Percentiles rank a stretch among this genome's conserved stretches.
Evolutionary conservation across 35 echinoderm and acorn worm genomes (phyloP).

Genomic region (Apostichopus japonicus): DNA sequence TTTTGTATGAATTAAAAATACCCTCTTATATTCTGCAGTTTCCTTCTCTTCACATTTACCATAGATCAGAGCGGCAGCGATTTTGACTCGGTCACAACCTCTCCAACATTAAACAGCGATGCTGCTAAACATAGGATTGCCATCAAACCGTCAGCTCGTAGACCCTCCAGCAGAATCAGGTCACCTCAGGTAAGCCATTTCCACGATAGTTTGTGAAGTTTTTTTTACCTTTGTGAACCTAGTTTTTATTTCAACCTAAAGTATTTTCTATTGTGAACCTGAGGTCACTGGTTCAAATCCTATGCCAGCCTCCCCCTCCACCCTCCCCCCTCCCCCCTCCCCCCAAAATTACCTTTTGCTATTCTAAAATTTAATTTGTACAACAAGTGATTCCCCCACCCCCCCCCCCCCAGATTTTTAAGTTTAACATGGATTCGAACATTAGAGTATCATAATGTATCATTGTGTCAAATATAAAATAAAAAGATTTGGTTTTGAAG

Average conservation of each 20-base stretch:
- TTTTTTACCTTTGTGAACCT: not conserved
- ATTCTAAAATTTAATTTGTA: too few relatives aligned
- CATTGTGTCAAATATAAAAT: too few relatives aligned
- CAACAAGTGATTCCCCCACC: too few relatives aligned
- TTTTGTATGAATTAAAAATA: too few relatives aligned
- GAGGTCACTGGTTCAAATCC: not conserved
- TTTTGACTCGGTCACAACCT: slow-evolving; percentile 3
- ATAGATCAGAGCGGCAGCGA: not conserved
- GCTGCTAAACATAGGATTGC: slow-evolving; percentile 24
- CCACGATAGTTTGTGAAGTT: not conserved
- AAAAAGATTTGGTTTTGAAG: too few relatives aligned
- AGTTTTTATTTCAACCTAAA: not conserved
- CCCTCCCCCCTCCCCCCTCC: too few relatives aligned
- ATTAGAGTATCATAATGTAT: too few relatives aligned
- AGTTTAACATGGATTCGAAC: too few relatives aligned
- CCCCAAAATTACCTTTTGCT: too few relatives aligned
- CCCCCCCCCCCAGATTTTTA: too few relatives aligned
- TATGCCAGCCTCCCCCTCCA: too few relatives aligned
- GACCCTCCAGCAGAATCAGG: not conserved
- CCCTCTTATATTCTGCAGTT: too few relatives aligned
- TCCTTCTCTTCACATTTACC: not conserved
- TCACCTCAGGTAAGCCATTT: slow-evolving; percentile 14
- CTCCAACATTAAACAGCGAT: slow-evolving; percentile 5
- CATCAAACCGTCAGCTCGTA: slow-evolving; percentile 19
- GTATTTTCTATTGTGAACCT: not conserved